Evolutionary conservation across 2,888 invertebrate species (phyloP).

Genomic region (Conomelus anceps): DNA sequence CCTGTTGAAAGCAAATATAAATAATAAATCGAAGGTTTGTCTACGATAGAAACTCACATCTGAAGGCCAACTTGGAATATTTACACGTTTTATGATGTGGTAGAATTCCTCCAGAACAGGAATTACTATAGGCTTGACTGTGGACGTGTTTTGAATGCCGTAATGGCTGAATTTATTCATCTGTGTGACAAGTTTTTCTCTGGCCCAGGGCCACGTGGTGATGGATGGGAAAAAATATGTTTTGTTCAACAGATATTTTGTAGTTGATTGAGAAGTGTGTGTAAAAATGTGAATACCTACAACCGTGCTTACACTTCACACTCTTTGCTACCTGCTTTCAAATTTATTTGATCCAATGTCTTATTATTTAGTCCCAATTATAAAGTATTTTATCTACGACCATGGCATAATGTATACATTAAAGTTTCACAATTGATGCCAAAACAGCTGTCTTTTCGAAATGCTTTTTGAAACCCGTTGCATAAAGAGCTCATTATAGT

Average conservation of each 20-base stretch:
- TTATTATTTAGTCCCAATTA: too few species aligned
- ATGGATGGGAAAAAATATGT: neutral
- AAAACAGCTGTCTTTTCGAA: too few species aligned
- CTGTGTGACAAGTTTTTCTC: neutral
- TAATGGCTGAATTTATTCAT: neutral
- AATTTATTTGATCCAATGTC: too few species aligned
- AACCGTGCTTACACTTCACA: too few species aligned
- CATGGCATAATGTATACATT: too few species aligned
- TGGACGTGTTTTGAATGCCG: neutral
- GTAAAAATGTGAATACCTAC: too few species aligned
- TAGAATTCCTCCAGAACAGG: neutral
- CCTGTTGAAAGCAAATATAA: neutral
- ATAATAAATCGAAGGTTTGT: neutral
- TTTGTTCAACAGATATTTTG: neutral
- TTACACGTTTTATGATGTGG: neutral
- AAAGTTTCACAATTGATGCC: too few species aligned
- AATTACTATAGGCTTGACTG: neutral
- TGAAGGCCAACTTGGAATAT: neutral
- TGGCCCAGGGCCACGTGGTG: neutral
- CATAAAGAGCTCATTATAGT: too few species aligned
- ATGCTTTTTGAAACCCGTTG: too few species aligned
- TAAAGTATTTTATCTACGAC: too few species aligned
- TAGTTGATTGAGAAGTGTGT: neutral
- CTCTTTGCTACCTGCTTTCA: too few species aligned
- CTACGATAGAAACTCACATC: neutral